These are phyloP conservation scores for Harlomillsia oculata DNA, from an alignment of 1,140 invertebrate genomes.

Conservation along the genomic window DNA sequence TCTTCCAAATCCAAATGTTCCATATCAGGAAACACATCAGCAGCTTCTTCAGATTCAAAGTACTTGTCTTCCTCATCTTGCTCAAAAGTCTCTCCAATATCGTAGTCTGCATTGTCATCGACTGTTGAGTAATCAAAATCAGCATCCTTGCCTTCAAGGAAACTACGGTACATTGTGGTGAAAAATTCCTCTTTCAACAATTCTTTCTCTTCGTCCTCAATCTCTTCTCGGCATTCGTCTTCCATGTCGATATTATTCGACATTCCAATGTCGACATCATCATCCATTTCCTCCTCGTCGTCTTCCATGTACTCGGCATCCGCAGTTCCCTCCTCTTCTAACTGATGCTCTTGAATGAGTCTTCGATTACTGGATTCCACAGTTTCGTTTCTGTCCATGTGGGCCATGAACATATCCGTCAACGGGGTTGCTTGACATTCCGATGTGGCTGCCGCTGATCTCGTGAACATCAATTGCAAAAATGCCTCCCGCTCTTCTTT, in stretches of 20 bases:
- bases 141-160: constrained; percentile 69
- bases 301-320: constrained; percentile 38
- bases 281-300: constrained; percentile 38
- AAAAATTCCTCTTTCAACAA: constrained; percentile 73
- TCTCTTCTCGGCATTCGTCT: constrained; percentile 26
- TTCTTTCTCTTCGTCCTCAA: constrained; percentile 41
- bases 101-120: constrained; percentile 67
- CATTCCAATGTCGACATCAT: constrained; percentile 27
- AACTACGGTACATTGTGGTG: constrained; percentile 75
- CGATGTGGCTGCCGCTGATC: not conserved
- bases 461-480: constrained; percentile 7
- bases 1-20: not conserved
- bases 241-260: constrained; percentile 20
- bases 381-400: constrained; percentile 45
- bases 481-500: constrained; percentile 56
- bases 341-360: constrained; percentile 47
- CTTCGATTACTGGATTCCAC: constrained; percentile 44
- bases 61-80: constrained; percentile 80
- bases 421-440: constrained; percentile 28
- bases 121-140: constrained; percentile 73
- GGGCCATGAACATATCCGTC: constrained; percentile 43
- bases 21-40: constrained; percentile 21
- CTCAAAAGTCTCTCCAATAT: constrained; percentile 57
- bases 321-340: constrained; percentile 46
- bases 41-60: constrained; percentile 66